These are phyloP conservation scores for Aegithalos caudatus DNA, from an alignment of 2,113 vertebrate species.

Conservation along the genomic window DNA sequence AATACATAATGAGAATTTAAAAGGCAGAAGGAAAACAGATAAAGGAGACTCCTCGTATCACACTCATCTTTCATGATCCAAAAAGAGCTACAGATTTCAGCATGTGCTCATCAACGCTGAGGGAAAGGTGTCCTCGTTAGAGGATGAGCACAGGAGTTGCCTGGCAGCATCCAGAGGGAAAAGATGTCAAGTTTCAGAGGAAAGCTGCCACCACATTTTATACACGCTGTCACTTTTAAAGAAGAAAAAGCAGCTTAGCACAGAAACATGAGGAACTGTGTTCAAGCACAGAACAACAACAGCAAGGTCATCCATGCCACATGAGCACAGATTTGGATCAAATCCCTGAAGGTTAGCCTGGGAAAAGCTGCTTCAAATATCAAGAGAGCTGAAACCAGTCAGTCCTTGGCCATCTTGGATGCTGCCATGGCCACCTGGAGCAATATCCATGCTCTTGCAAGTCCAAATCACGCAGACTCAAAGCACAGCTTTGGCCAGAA, in stretches of 20 bases:
- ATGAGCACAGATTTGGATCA: background rate
- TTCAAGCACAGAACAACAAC: background rate
- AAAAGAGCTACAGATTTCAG: background rate
- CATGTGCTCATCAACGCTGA: background rate
- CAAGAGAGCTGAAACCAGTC: background rate
- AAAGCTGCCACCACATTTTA: background rate
- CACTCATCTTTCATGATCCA: background rate
- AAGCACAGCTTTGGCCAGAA: accelerated
- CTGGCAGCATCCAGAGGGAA: background rate
- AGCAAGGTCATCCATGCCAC: background rate
- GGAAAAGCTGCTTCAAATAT: background rate
- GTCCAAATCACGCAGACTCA: background rate
- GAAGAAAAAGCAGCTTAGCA: background rate
- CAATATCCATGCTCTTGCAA: background rate
- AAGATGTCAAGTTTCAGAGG: background rate
- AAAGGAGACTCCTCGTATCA: background rate
- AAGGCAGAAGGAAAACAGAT: background rate
- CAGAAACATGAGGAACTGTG: background rate
- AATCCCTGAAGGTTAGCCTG: background rate
- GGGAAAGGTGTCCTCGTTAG: background rate
- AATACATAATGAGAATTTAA: constrained; percentile 19
- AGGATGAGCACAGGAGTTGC: background rate
- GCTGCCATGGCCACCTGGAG: background rate
- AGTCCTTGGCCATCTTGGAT: background rate
- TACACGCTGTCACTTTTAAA: background rate